These are phyloP conservation scores for Rana temporaria DNA, from an alignment of 2,113 vertebrate genomes.

Conservation along the genomic window DNA sequence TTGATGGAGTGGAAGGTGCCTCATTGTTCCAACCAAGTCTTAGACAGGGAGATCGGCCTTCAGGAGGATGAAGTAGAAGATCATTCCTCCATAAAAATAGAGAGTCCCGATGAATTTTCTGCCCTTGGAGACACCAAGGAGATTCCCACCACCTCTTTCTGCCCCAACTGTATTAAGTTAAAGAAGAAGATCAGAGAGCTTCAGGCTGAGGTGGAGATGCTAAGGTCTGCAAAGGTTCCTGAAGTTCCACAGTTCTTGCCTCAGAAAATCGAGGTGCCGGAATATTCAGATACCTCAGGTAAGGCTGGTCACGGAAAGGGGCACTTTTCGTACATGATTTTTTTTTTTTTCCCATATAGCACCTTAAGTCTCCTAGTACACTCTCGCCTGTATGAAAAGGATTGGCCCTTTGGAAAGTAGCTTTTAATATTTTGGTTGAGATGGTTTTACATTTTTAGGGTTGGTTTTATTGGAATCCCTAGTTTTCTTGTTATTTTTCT, in stretches of 20 bases:
- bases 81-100: constrained; percentile 76
- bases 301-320: constrained; percentile 65
- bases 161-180: constrained; percentile 91
- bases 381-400: no score
- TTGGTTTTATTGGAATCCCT: no score
- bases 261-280: constrained; percentile 83
- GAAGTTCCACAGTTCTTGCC: constrained; percentile 71
- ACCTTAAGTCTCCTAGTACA: no score
- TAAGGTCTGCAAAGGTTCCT: constrained; percentile 80
- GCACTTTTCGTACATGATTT: neutral
- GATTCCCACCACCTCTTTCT: constrained; percentile 90
- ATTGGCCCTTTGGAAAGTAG: no score
- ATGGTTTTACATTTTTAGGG: no score
- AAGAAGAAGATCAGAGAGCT: constrained; percentile 91
- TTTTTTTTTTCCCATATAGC: no score
- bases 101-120: constrained; percentile 78
- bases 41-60: constrained; percentile 68
- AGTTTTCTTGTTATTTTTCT: neutral
- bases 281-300: constrained; percentile 88
- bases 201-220: constrained; percentile 87
- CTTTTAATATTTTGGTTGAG: no score
- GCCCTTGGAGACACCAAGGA: constrained; percentile 70
- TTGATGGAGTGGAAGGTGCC: constrained; percentile 74
- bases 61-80: constrained; percentile 76
- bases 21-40: constrained; percentile 61